Conservation (phyloP, 2,888 invertebrate genomes). For the Myathropa florea region DNA sequence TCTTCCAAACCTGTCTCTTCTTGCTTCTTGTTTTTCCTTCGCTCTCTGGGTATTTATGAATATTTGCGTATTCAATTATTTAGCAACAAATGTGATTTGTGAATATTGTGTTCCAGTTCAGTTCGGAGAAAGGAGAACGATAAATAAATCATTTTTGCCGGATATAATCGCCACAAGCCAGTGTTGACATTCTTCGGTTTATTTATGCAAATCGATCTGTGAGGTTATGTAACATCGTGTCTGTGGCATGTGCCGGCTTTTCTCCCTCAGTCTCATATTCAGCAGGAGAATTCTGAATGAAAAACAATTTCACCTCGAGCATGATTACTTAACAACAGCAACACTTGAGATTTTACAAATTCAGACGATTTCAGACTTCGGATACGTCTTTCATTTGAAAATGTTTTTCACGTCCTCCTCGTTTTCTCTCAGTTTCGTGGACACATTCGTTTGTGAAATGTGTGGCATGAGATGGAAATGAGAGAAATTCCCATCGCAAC, state of each 20-base stretch:
- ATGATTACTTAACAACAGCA: slow-evolving; percentile 40
- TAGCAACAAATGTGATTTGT: not conserved
- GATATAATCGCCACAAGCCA: not conserved
- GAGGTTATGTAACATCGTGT: slow-evolving; percentile 8
- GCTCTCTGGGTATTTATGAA: slow-evolving; percentile 1
- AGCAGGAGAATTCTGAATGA: not conserved
- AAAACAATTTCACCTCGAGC: slow-evolving; percentile 8
- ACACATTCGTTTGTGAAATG: slow-evolving; percentile 16
- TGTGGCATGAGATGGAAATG: not conserved
- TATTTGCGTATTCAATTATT: slow-evolving; percentile 41
- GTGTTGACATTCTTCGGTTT: slow-evolving; percentile 9
- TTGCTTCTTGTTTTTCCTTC: not conserved
- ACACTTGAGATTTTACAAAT: slow-evolving; percentile 34
- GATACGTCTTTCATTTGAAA: not conserved
- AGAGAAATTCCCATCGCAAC: slow-evolving; percentile 50
- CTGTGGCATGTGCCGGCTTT: not conserved
- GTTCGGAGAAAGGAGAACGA: not conserved
- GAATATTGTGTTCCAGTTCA: not conserved
- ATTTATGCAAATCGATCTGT: slow-evolving; percentile 21
- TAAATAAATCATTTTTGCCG: not conserved
- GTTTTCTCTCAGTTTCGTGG: slow-evolving; percentile 11
- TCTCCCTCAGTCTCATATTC: not conserved
- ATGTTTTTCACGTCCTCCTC: not conserved
- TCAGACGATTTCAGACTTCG: slow-evolving; percentile 4
- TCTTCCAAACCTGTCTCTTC: slow-evolving; percentile 4